phyloP scores from a whole-genome alignment of 2,888 invertebrate genomes.

The Copidosoma aretas region DNA sequence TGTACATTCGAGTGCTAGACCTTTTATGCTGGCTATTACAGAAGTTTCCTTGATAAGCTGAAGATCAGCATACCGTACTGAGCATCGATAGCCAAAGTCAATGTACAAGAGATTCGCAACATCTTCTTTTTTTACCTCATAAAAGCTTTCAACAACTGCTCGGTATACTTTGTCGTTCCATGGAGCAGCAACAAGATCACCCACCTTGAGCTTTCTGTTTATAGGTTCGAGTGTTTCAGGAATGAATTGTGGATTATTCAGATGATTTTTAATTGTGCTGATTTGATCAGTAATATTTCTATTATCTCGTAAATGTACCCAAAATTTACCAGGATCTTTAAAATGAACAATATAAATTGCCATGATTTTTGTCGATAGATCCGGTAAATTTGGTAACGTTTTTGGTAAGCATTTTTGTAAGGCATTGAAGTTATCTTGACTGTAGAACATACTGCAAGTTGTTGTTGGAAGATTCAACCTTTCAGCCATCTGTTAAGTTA shows the following conservation, averaged over 20 bases:
- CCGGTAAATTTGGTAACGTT: slow-evolving; percentile 65
- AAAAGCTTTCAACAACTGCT: slow-evolving; percentile 47
- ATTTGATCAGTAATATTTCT: no score
- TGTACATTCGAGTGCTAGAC: slow-evolving; percentile 45
- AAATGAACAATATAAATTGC: slow-evolving; percentile 68
- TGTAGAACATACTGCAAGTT: slow-evolving; percentile 26
- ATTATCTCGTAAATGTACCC: slow-evolving; percentile 65
- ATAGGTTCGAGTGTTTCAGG: slow-evolving; percentile 45
- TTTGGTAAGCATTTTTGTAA: slow-evolving; percentile 15
- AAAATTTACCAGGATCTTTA: slow-evolving; percentile 73
- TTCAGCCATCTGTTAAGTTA: slow-evolving; percentile 16
- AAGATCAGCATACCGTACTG: slow-evolving; percentile 64
- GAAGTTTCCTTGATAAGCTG: slow-evolving; percentile 42
- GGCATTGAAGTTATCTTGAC: slow-evolving; percentile 16
- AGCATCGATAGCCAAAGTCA: slow-evolving; percentile 75
- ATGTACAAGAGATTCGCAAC: slow-evolving; percentile 73
- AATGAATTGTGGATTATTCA: slow-evolving; percentile 38
- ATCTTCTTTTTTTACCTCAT: slow-evolving; percentile 44
- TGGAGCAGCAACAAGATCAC: slow-evolving; percentile 67
- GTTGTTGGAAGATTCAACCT: slow-evolving; percentile 13
- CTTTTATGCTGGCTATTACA: slow-evolving; percentile 70
- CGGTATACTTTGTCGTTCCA: slow-evolving; percentile 56
- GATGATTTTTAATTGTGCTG: no score
- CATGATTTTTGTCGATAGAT: slow-evolving; percentile 68
- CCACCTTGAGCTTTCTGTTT: slow-evolving; percentile 57